Percentiles rank a stretch among this genome's conserved stretches.
phyloP scores from a whole-genome alignment of 2,113 vertebrate genomes.

The Catharus fuscescens region DNA sequence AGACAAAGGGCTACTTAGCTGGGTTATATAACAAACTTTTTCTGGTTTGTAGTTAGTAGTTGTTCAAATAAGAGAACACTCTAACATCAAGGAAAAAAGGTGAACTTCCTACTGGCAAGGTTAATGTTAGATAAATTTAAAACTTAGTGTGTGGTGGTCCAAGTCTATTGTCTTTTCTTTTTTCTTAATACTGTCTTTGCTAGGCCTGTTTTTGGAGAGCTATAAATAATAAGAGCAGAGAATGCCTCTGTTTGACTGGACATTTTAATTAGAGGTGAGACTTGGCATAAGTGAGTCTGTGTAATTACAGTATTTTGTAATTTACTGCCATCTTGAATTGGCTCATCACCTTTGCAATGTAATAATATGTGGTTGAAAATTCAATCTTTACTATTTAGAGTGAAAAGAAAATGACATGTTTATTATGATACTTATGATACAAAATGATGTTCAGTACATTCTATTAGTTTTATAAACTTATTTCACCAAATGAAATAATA shows the following conservation, averaged over 20 bases:
- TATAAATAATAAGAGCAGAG: background rate
- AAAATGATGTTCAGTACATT: background rate
- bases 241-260: background rate
- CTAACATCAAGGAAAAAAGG: background rate
- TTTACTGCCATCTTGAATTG: background rate
- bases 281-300: background rate
- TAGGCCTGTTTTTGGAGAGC: background rate
- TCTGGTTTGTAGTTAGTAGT: background rate
- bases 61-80: background rate
- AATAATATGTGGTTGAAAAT: background rate
- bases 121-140: background rate
- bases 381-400: background rate
- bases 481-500: background rate
- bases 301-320: background rate
- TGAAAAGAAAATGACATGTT: background rate
- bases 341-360: background rate
- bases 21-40: background rate
- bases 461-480: background rate
- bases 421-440: background rate
- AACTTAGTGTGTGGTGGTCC: background rate
- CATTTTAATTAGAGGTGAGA: background rate
- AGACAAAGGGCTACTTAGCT: background rate
- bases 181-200: background rate
- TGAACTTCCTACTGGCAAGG: background rate
- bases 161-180: background rate